Conservation (phyloP, 2,797 vertebrate genomes). For the Eulemur coronatus region DNA sequence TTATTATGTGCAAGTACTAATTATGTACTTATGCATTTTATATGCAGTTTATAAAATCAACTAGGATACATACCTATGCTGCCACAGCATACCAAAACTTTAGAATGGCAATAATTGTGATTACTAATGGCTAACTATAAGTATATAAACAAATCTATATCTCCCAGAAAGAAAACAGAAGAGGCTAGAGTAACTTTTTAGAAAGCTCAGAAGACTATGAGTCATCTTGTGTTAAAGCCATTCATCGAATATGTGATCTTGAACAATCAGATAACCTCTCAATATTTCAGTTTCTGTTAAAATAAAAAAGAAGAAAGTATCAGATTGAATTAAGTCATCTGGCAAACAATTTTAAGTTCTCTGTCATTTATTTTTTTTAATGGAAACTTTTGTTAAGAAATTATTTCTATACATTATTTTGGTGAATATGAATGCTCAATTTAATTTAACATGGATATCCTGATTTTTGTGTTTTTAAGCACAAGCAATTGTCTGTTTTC, state of each 20-base stretch:
- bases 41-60: not conserved
- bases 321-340: not conserved
- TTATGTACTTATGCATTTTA: not conserved
- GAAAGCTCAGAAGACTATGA: not conserved
- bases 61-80: not conserved
- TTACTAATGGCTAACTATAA: constrained; percentile 1
- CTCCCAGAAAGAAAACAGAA: not conserved
- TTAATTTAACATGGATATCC: not conserved
- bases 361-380: not conserved
- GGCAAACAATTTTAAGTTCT: not conserved
- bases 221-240: not conserved
- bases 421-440: not conserved
- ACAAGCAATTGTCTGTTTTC: not conserved
- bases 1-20: not conserved
- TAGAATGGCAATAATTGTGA: not conserved
- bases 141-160: not conserved
- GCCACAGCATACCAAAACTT: not conserved
- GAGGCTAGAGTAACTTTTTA: not conserved
- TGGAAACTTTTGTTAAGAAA: not conserved
- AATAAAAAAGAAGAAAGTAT: not conserved
- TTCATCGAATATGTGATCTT: not conserved
- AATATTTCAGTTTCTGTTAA: not conserved
- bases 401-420: not conserved
- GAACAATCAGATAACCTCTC: not conserved
- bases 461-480: not conserved